phyloP scores from a whole-genome alignment of 2,888 invertebrate genomes.

The Salticus scenicus region DNA sequence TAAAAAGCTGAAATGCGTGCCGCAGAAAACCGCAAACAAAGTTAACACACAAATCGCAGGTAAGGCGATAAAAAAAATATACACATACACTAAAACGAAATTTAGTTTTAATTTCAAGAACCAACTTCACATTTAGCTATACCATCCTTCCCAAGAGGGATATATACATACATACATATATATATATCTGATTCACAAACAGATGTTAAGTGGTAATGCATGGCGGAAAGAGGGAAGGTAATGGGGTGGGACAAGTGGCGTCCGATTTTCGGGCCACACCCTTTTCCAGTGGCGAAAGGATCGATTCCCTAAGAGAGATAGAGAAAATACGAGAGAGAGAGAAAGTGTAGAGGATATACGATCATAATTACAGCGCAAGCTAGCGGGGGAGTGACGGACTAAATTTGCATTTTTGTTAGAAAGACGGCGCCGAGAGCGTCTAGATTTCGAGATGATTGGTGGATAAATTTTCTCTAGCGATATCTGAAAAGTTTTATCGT shows the following conservation, averaged over 20 bases:
- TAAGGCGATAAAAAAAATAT: too few relatives aligned
- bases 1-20: not conserved
- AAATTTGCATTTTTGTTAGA: not conserved
- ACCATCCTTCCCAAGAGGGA: too few relatives aligned
- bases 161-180: too few relatives aligned
- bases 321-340: not conserved
- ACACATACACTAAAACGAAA: not conserved
- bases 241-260: not conserved
- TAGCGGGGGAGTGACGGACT: not conserved
- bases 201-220: not conserved
- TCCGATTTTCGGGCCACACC: conserved; percentile 1
- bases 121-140: too few relatives aligned
- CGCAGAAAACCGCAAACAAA: not conserved
- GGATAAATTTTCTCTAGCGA: not conserved
- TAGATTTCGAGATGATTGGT: not conserved
- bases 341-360: not conserved
- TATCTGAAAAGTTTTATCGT: too few relatives aligned
- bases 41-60: too few relatives aligned
- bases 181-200: not conserved
- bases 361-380: not conserved
- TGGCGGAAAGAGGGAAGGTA: not conserved
- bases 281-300: not conserved
- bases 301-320: not conserved
- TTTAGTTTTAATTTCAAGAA: not conserved
- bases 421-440: not conserved